phyloP scores from a whole-genome alignment of 2,797 vertebrate species.

The Phaenicophaeus curvirostris region DNA sequence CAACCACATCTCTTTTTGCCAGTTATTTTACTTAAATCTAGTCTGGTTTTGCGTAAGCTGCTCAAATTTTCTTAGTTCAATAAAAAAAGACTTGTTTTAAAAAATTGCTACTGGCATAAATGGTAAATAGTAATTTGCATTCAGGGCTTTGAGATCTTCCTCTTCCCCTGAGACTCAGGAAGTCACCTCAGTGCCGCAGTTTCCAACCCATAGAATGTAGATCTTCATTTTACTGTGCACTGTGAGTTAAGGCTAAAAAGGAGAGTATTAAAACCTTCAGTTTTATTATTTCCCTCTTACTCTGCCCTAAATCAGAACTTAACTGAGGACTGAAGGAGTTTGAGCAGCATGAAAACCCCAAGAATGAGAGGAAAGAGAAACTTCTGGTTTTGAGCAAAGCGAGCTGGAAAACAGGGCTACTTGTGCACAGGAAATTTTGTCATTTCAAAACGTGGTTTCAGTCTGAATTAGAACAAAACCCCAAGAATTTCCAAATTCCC shows the following conservation, averaged over 20 bases:
- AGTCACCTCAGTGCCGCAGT: neutral
- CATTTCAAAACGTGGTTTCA: constrained; percentile 19
- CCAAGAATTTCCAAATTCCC: constrained; percentile 33
- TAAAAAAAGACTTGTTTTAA: neutral
- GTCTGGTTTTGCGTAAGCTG: neutral
- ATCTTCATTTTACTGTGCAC: neutral
- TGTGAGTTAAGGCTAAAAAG: neutral
- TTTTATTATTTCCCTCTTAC: neutral
- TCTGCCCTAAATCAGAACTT: neutral
- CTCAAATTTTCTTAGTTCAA: neutral
- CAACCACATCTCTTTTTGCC: fast-evolving
- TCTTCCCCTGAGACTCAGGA: neutral
- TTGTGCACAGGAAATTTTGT: constrained; percentile 14
- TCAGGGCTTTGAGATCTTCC: neutral
- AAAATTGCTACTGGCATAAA: neutral
- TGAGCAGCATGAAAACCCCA: neutral
- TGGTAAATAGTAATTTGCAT: neutral
- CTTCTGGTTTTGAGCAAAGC: neutral
- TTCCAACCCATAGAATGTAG: neutral
- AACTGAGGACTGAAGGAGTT: fast-evolving
- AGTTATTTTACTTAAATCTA: neutral
- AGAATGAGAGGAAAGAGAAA: neutral
- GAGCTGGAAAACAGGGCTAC: neutral
- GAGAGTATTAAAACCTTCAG: neutral
- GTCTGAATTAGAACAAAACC: constrained; percentile 45